phyloP scores from a whole-genome alignment of 2,888 invertebrate genomes.

The Harpagoxenus sublaevis region DNA sequence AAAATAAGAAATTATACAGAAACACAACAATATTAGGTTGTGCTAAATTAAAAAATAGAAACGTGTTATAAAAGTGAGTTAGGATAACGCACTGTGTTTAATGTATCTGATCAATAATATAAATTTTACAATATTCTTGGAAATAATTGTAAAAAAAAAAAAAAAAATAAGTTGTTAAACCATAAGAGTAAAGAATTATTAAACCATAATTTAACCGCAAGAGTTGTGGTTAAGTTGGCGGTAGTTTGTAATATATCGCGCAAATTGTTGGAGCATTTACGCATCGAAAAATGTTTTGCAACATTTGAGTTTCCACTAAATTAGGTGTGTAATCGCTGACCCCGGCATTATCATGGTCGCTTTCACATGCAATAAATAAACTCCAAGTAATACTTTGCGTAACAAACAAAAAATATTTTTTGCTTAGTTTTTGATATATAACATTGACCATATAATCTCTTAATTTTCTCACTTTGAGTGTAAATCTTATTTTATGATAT shows the following conservation, averaged over 20 bases:
- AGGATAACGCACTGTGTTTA: neutral
- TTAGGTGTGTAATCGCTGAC: constrained; percentile 29
- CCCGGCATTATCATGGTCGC: neutral
- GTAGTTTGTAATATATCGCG: neutral
- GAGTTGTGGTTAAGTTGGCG: neutral
- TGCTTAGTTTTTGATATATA: neutral
- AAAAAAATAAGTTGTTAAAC: neutral
- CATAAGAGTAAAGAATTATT: too few relatives aligned
- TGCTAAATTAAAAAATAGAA: neutral
- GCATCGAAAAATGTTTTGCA: constrained; percentile 36
- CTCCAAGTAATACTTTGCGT: neutral
- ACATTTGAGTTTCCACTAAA: constrained; percentile 32
- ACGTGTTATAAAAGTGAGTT: neutral
- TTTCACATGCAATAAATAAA: neutral
- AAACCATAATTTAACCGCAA: too few relatives aligned
- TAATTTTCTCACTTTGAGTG: neutral
- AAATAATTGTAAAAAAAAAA: neutral
- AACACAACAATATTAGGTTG: neutral
- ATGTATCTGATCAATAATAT: neutral
- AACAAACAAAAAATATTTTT: constrained; percentile 8
- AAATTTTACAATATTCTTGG: neutral
- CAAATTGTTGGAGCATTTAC: neutral
- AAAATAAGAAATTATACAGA: neutral
- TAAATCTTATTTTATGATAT: neutral
- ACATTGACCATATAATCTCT: neutral